These are phyloP conservation scores for Cyphomyrmex costatus DNA, from an alignment of 1,140 invertebrate genomes.

Conservation along the genomic window DNA sequence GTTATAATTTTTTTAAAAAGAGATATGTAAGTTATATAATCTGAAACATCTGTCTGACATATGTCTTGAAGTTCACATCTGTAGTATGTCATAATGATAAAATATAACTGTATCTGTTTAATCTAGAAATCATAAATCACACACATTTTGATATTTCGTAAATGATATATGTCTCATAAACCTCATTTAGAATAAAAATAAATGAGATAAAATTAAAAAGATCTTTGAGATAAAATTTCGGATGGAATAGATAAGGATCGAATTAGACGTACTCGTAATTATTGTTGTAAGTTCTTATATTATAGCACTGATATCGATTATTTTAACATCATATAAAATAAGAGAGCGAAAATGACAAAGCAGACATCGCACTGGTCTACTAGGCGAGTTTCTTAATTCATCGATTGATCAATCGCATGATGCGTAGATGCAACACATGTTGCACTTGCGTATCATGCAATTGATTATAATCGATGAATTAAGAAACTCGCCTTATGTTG, in stretches of 20 bases:
- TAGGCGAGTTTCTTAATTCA: too few species aligned
- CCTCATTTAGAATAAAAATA: neutral
- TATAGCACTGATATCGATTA: neutral
- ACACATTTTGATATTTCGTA: neutral
- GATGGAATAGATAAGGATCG: neutral
- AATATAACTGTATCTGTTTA: neutral
- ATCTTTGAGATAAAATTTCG: neutral
- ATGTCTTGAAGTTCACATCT: neutral
- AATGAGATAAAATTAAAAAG: neutral
- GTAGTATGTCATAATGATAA: neutral
- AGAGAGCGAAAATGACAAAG: too few species aligned
- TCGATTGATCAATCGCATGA: too few species aligned
- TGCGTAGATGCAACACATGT: too few species aligned
- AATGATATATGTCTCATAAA: neutral
- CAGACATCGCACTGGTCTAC: too few species aligned
- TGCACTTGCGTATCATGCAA: too few species aligned
- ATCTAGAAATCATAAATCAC: slow-evolving; percentile 7
- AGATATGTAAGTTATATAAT: neutral
- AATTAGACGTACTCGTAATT: neutral
- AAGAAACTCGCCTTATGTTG: too few species aligned
- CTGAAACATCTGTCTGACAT: slow-evolving; percentile 9
- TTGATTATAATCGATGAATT: too few species aligned
- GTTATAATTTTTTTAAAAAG: neutral
- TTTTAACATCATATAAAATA: neutral
- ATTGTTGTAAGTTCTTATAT: neutral